A percentile compares a stretch with the other conserved stretches of the same genome.
phyloP scores from a whole-genome alignment of 2,797 vertebrate genomes.

The Lepilemur ruficaudatus region DNA sequence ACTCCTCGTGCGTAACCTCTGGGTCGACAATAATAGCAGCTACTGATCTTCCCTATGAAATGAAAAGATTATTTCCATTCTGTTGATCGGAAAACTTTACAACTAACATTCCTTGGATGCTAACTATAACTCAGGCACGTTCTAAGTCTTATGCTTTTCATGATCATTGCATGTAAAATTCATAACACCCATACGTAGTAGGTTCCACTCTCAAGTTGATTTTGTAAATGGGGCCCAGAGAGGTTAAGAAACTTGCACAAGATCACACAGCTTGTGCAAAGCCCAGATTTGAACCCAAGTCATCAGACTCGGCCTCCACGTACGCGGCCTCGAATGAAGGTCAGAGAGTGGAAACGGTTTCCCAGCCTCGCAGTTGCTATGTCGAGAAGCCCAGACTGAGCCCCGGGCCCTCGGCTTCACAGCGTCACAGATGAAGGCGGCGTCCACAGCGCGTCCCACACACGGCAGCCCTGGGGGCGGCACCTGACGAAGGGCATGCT shows the following conservation, averaged over 20 bases:
- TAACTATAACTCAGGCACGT: neutral
- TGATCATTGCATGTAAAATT: neutral
- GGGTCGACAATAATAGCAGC: neutral
- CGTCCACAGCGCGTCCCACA: rapidly evolving
- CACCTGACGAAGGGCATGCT: rapidly evolving
- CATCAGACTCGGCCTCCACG: neutral
- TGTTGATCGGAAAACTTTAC: neutral
- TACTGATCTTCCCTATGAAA: neutral
- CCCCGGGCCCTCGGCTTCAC: neutral
- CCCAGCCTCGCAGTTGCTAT: rapidly evolving
- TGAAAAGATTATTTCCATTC: neutral
- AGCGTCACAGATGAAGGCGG: rapidly evolving
- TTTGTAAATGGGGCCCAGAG: neutral
- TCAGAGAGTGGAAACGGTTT: neutral
- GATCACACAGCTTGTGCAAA: neutral
- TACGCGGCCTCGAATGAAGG: too few relatives aligned
- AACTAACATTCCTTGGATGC: neutral
- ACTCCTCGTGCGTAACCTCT: neutral
- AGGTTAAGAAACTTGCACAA: neutral
- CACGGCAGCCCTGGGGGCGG: neutral
- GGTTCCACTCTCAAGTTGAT: neutral
- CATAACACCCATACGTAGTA: too few relatives aligned
- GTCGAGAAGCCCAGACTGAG: neutral
- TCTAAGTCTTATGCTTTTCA: neutral
- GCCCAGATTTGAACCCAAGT: neutral